Conservation (phyloP, 2,113 vertebrate species). For the Neotragus pygmaeus region DNA sequence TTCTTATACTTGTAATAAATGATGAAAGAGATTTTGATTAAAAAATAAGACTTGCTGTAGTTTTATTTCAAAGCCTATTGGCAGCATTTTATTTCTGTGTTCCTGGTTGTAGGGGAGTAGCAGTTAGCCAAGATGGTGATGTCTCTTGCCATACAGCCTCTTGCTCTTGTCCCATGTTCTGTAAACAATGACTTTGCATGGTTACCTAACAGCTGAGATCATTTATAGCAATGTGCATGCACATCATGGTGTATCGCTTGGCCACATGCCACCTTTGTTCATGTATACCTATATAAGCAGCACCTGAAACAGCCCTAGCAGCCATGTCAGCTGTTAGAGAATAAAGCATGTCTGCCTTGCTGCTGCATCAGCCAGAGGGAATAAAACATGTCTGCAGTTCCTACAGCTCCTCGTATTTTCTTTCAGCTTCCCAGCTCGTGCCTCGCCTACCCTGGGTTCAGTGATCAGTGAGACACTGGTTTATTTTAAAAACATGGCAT, state of each 20-base stretch:
- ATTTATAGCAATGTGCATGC: background rate
- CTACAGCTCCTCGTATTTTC: background rate
- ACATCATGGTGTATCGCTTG: background rate
- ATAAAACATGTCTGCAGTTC: background rate
- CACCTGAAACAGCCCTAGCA: background rate
- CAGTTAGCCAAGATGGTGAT: background rate
- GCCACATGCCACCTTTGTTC: background rate
- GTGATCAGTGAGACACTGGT: background rate
- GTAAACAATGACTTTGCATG: background rate
- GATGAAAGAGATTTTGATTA: conserved; percentile 9
- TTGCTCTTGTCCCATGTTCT: background rate
- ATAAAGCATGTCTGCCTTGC: background rate
- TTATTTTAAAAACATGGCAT: background rate
- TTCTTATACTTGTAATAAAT: background rate
- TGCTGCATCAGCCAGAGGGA: background rate
- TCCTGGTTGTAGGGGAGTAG: background rate
- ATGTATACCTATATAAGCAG: background rate
- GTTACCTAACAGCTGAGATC: background rate
- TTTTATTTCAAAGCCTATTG: conserved; percentile 27
- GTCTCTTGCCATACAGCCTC: background rate
- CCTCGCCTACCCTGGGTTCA: background rate
- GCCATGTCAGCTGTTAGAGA: background rate
- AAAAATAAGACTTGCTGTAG: background rate
- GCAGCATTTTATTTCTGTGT: background rate
- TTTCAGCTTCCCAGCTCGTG: background rate